Conservation (phyloP, 2,888 invertebrate species). For the Uloborus plumipes region DNA sequence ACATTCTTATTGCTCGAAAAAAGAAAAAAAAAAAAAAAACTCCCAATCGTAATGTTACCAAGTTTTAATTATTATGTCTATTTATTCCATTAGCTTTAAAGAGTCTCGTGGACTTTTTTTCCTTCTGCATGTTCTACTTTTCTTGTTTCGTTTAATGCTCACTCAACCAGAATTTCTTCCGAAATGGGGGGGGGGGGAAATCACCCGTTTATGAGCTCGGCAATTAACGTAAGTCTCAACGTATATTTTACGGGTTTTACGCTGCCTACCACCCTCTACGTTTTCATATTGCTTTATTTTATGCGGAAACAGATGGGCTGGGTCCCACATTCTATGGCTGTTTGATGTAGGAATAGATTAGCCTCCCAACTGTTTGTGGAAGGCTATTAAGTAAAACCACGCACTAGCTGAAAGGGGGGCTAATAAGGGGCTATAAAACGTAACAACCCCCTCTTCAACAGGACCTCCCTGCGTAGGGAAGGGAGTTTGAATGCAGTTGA, state of each 20-base stretch:
- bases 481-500: conserved; percentile 16
- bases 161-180: conserved; percentile 18
- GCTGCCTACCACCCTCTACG: conserved; percentile 26
- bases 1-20: background rate
- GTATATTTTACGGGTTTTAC: conserved; percentile 41
- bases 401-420: conserved; percentile 26
- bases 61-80: conserved; percentile 36
- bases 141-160: conserved; percentile 5
- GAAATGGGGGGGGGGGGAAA: conserved; percentile 20
- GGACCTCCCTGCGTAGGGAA: conserved; percentile 13
- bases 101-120: conserved; percentile 32
- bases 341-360: conserved; percentile 50
- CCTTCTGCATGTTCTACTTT: background rate
- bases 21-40: background rate
- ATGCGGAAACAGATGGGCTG: conserved; percentile 48
- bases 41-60: conserved; percentile 2
- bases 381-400: conserved; percentile 51
- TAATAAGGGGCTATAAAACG: conserved; percentile 52
- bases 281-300: conserved; percentile 49
- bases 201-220: conserved; percentile 40
- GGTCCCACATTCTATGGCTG: conserved; percentile 46
- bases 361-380: conserved; percentile 37
- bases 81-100: conserved; percentile 45
- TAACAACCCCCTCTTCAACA: conserved; percentile 27
- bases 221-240: conserved; percentile 47